Conservation (phyloP, 1,140 invertebrate species). For the Hypothenemus hampei region DNA sequence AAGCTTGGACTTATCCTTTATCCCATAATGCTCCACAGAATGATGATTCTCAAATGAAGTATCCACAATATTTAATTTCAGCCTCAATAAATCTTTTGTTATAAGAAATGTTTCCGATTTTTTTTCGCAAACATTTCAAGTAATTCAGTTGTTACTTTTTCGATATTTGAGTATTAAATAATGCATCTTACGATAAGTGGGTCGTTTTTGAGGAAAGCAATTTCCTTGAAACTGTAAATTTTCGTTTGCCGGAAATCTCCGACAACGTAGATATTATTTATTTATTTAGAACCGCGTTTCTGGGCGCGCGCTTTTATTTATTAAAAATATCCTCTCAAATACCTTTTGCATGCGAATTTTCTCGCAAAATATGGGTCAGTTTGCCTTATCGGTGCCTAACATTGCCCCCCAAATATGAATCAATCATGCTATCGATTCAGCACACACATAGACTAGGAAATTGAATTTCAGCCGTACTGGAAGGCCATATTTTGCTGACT, state of each 20-base stretch:
- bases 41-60: conserved; percentile 13
- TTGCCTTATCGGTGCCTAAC: conserved; percentile 19
- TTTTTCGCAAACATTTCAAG: too few species aligned
- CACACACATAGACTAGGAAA: conserved; percentile 17
- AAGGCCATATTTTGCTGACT: conserved; percentile 16
- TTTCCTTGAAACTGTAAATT: conserved; percentile 1
- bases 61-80: conserved; percentile 14
- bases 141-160: too few species aligned
- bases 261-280: conserved; percentile 14
- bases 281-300: conserved; percentile 9
- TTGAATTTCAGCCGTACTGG: conserved; percentile 20
- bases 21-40: neutral
- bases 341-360: conserved; percentile 20
- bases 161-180: too few species aligned
- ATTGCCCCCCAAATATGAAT: conserved; percentile 22
- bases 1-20: conserved; percentile 2
- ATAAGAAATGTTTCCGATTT: too few species aligned
- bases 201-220: conserved; percentile 3
- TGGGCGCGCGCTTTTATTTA: conserved; percentile 21
- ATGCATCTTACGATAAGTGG: too few species aligned
- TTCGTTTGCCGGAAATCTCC: conserved; percentile 9
- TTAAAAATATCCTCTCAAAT: conserved; percentile 8
- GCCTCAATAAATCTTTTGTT: neutral
- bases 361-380: conserved; percentile 21
- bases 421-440: conserved; percentile 22